Conservation (phyloP, 92 coral and sea anemone species). For the Phenganax stokvisi region DNA sequence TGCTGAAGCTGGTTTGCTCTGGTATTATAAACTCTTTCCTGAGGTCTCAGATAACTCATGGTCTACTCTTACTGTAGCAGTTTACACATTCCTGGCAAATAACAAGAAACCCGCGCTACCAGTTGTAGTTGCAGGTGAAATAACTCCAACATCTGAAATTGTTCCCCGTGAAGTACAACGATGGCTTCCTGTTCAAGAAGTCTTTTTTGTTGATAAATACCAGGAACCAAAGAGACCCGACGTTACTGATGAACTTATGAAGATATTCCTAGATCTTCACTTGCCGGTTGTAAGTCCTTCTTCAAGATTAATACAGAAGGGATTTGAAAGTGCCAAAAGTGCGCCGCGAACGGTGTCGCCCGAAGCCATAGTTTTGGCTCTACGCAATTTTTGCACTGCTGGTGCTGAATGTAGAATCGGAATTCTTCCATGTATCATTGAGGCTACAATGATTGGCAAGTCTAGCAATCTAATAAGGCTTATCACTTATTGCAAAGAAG, state of each 20-base stretch:
- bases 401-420: slow-evolving; percentile 24
- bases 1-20: slow-evolving; percentile 8
- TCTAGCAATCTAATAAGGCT: slow-evolving; percentile 10
- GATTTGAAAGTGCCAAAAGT: slow-evolving; percentile 9
- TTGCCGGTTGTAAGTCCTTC: slow-evolving; percentile 27
- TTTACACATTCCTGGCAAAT: slow-evolving; percentile 16
- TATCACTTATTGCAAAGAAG: slow-evolving; percentile 26
- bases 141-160: background rate
- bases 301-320: background rate
- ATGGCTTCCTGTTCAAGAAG: slow-evolving; percentile 35
- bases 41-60: background rate
- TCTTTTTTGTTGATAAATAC: slow-evolving; percentile 15
- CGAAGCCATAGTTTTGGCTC: slow-evolving; percentile 18
- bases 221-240: background rate
- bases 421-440: slow-evolving; percentile 26
- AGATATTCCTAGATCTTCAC: slow-evolving; percentile 25
- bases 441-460: slow-evolving; percentile 19
- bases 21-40: slow-evolving; percentile 43
- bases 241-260: background rate
- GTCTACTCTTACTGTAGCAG: slow-evolving; percentile 5
- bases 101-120: slow-evolving; percentile 27
- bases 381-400: background rate
- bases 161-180: slow-evolving; percentile 7
- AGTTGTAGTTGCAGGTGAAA: slow-evolving; percentile 23
- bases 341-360: background rate